A percentile compares a stretch with the other conserved stretches of the same genome.
These are phyloP conservation scores for Bovichtus diacanthus DNA, from an alignment of 2,797 vertebrate genomes.

Conservation along the genomic window DNA sequence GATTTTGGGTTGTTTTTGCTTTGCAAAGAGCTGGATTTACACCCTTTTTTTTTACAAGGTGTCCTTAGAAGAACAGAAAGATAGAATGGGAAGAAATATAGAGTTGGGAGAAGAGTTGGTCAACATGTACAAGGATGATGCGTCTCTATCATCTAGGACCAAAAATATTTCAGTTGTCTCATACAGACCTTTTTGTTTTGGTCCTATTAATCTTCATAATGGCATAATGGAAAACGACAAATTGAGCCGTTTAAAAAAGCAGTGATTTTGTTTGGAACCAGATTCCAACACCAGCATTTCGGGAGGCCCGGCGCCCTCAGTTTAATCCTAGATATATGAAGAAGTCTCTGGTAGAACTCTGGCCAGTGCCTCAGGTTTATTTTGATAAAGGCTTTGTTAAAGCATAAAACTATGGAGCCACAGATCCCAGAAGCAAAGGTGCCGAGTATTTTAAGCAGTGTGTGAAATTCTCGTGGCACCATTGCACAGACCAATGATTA, in stretches of 20 bases:
- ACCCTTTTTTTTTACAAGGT: neutral
- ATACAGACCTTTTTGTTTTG: neutral
- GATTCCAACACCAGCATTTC: slow-evolving; percentile 54
- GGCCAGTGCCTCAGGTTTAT: slow-evolving; percentile 54
- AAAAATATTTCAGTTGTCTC: slow-evolving; percentile 21
- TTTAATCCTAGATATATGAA: slow-evolving; percentile 66
- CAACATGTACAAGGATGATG: neutral
- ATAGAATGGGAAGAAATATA: neutral
- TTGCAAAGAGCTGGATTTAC: neutral
- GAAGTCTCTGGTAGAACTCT: slow-evolving; percentile 36
- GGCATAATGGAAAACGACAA: slow-evolving; percentile 9
- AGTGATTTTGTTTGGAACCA: slow-evolving; percentile 51
- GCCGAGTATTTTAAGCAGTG: slow-evolving; percentile 76
- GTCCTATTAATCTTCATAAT: slow-evolving; percentile 14
- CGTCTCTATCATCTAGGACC: neutral
- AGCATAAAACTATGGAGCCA: slow-evolving; percentile 43
- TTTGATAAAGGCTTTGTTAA: slow-evolving; percentile 75
- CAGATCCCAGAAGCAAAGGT: slow-evolving; percentile 54
- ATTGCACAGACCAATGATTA: slow-evolving; percentile 28
- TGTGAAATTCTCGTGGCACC: slow-evolving; percentile 68
- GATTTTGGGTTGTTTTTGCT: neutral
- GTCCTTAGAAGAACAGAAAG: neutral
- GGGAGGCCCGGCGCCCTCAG: slow-evolving; percentile 33
- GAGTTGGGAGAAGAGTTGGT: neutral
- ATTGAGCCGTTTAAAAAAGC: slow-evolving; percentile 18